phyloP scores from a whole-genome alignment of 1,140 invertebrate genomes.

The Adoxophyes honmai region DNA sequence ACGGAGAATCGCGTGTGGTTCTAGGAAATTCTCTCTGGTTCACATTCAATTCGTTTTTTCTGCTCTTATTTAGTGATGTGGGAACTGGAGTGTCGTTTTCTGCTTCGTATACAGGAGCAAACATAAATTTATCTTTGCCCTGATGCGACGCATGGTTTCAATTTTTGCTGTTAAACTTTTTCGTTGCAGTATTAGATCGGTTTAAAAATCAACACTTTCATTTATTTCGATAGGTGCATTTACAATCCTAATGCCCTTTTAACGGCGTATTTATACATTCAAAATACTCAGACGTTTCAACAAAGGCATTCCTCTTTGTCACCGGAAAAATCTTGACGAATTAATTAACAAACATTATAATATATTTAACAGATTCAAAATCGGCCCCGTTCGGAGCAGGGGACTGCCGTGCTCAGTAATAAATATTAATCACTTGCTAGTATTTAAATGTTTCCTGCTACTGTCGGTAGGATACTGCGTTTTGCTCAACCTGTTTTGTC shows the following conservation, averaged over 20 bases:
- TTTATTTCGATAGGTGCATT: background rate
- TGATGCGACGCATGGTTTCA: too few relatives aligned
- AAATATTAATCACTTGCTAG: conserved; percentile 69
- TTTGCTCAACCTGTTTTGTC: conserved; percentile 12
- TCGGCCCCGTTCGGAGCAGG: background rate
- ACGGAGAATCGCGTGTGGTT: conserved; percentile 33
- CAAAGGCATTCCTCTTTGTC: conserved; percentile 10
- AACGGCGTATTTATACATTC: background rate
- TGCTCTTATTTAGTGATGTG: background rate
- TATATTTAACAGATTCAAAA: conserved; percentile 16
- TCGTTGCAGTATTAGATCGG: too few relatives aligned
- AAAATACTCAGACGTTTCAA: conserved; percentile 9
- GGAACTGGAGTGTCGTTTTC: background rate
- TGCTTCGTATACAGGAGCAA: too few relatives aligned
- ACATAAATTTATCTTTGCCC: too few relatives aligned
- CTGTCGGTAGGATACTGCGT: conserved; percentile 33
- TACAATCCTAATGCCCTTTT: background rate
- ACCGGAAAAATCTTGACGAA: conserved; percentile 7
- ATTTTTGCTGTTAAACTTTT: too few relatives aligned
- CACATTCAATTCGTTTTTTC: background rate
- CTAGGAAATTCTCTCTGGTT: conserved; percentile 25
- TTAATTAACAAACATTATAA: conserved; percentile 16
- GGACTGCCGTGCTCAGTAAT: conserved; percentile 45
- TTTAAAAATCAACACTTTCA: too few relatives aligned
- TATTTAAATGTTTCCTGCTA: conserved; percentile 67